Base-by-base conservation (phyloP, 2,113 vertebrate species). In the Laticauda colubrina region DNA sequence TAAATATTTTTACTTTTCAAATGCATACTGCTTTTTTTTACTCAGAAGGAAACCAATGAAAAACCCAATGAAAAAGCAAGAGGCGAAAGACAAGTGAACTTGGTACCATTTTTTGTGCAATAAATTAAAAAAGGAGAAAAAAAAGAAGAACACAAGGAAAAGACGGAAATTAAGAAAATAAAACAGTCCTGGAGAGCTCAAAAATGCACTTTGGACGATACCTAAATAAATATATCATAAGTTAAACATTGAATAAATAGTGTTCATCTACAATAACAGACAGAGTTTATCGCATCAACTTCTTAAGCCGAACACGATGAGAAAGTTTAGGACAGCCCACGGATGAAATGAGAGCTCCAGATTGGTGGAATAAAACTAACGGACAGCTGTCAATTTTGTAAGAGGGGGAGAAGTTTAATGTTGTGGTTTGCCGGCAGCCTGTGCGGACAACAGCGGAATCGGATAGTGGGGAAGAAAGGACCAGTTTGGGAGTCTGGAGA, bases 161-260 rank as follows among this genome's bases (percentile, higher is more conserved):
- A 69, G 64, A 29, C 64, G 29, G 64, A 69, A 69, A 69, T 69
- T 5, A 15, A 34, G 20, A 59, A 51, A 51, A 51, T 8, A 5
- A n/a, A 88, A 64, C 9, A 14, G 24, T 26, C 48, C 26, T 43
- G 3, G 6, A 15, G 94, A 43, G 34, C 69, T 93, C 94, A 10
- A 12, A 94, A 95, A 95, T 92, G 95, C 94, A 96, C 93, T 43
- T 81, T 89, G 95, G 94, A 95, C 2, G 92, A 94, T 90, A 23
- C 57, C 94, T 87, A 87, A 97, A 97, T 97, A 97, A 97, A 97
- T 97, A 97, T 97, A 97, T 95, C 91, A 96, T 97, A 97, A 97
- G 94, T 97, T 97, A 97, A 59, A 29, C 94, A 94, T 96, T 2
- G 94, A 97, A 97, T 97, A 97, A 97, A 97, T 97, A 97, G 94